phyloP scores from a whole-genome alignment of 1,140 invertebrate species.

The Marisa cornuarietis region DNA sequence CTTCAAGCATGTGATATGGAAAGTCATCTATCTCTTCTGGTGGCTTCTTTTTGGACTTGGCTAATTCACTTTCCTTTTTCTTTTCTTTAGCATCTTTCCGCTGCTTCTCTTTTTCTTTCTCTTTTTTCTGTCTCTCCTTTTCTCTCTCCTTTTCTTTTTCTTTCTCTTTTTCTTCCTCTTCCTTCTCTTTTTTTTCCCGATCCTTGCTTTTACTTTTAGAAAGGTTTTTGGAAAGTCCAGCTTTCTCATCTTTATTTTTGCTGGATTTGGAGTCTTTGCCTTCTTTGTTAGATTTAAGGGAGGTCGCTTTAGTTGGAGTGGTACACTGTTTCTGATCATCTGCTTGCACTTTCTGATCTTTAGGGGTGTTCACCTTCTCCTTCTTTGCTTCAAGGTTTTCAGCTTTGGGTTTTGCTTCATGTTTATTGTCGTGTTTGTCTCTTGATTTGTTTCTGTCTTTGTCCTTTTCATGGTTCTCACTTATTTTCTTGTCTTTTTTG shows the following conservation, averaged over 20 bases:
- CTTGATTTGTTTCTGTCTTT: background rate
- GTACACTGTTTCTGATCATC: constrained; percentile 22
- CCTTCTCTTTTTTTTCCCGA: constrained; percentile 18
- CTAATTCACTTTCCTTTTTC: constrained; percentile 57
- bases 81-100: constrained; percentile 31
- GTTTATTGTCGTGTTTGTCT: constrained; percentile 22
- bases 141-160: constrained; percentile 35
- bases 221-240: constrained; percentile 21
- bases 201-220: constrained; percentile 28
- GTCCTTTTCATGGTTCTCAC: constrained; percentile 19
- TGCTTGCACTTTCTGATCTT: constrained; percentile 27
- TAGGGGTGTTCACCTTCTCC: constrained; percentile 36
- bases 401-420: constrained; percentile 53
- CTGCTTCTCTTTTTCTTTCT: constrained; percentile 20
- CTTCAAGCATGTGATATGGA: constrained; percentile 24
- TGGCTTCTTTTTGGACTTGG: constrained; percentile 67
- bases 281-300: constrained; percentile 23
- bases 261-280: constrained; percentile 18
- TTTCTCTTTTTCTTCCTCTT: constrained; percentile 32
- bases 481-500: constrained; percentile 19
- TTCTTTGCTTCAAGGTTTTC: constrained; percentile 27
- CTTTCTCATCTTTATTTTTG: constrained; percentile 17
- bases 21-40: constrained; percentile 62
- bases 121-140: constrained; percentile 10
- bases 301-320: constrained; percentile 1